Conservation (phyloP, 2,113 vertebrate genomes). For the Columbina picui region DNA sequence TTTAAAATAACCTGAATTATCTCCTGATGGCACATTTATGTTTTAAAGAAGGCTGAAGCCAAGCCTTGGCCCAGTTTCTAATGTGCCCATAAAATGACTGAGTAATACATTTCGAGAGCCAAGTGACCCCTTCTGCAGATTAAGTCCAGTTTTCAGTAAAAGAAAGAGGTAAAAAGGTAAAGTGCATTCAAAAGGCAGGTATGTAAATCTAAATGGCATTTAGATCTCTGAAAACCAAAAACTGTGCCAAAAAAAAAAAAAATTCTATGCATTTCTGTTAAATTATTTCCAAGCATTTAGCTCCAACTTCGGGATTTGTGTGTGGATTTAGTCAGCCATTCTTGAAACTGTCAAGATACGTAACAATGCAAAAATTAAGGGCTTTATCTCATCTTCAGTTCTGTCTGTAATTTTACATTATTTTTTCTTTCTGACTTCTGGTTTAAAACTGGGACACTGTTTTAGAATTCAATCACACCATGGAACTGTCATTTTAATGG, state of each 20-base stretch:
- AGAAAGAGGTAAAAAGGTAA: neutral
- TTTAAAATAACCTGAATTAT: neutral
- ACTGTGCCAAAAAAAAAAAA: neutral
- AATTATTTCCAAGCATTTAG: neutral
- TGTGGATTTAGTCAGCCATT: neutral
- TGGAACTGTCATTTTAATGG: constrained; percentile 55
- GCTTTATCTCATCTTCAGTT: constrained; percentile 43
- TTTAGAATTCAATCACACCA: constrained; percentile 28
- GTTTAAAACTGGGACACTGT: neutral
- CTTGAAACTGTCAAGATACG: constrained; percentile 29
- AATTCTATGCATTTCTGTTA: neutral
- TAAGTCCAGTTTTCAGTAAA: neutral
- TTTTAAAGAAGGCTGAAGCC: constrained; percentile 3
- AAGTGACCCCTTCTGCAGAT: neutral
- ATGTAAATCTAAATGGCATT: neutral
- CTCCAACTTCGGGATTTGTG: neutral
- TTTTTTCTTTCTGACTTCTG: constrained; percentile 16
- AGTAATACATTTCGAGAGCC: neutral
- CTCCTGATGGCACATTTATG: neutral
- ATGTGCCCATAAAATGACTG: neutral
- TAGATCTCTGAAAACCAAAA: neutral
- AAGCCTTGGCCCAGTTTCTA: neutral
- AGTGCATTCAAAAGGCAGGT: neutral
- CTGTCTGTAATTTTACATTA: constrained; percentile 6
- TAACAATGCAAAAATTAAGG: constrained; percentile 23